These are phyloP conservation scores for Antedon mediterranea DNA, from an alignment of 53 echinoderm and acorn worm genomes.

Conservation along the genomic window DNA sequence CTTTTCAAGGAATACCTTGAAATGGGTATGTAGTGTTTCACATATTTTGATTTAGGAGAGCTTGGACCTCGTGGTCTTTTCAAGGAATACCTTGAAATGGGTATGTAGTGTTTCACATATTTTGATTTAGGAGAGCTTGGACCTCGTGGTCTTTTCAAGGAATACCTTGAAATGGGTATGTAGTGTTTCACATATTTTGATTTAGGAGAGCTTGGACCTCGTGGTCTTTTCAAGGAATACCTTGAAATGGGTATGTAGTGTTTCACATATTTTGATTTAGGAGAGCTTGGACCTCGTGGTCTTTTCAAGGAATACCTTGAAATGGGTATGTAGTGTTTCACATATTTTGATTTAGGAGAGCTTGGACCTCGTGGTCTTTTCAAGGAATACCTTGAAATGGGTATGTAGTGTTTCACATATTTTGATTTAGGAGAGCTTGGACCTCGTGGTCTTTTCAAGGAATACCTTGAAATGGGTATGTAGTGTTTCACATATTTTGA, in stretches of 20 bases:
- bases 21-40: constrained; percentile 95
- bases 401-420: too few relatives aligned
- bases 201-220: constrained; percentile 64
- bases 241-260: constrained; percentile 94
- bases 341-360: constrained; percentile 72
- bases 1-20: constrained; percentile 95
- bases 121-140: constrained; percentile 77
- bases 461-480: constrained; percentile 96
- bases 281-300: constrained; percentile 73
- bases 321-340: constrained; percentile 95
- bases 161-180: constrained; percentile 96
- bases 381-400: constrained; percentile 97
- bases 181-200: too few relatives aligned
- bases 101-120: too few relatives aligned
- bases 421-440: constrained; percentile 77
- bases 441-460: constrained; percentile 84
- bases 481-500: too few relatives aligned
- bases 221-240: constrained; percentile 94
- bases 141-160: constrained; percentile 84
- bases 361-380: constrained; percentile 85
- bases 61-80: constrained; percentile 85
- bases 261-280: constrained; percentile 79
- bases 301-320: constrained; percentile 95
- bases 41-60: constrained; percentile 72
- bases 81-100: constrained; percentile 97